Evolutionary conservation across 2,888 invertebrate species (phyloP), one percentile per base, ranked within the genome.

Genomic region (Galerucella calmariensis): DNA sequence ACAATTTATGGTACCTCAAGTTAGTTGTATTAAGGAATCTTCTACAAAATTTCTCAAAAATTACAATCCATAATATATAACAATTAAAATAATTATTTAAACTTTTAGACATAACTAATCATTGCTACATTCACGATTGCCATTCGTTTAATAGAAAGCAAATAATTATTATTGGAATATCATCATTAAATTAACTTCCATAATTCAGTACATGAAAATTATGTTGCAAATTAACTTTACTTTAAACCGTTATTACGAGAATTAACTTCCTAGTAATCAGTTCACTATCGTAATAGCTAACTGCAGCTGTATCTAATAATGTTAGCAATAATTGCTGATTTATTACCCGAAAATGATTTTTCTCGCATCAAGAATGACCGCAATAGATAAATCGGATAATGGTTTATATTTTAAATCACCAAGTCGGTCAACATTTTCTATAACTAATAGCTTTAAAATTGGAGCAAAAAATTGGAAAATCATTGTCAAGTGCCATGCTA

Each of bases 291-390:
- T 56, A 56, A 20, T 56, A 16, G 20, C 11, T 2, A 8, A 2
- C 1, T 56, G 10, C 16, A 56, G 3, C 10, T 20, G 16, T 56
- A 16, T 56, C 56, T 56, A 56, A 27, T 27, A 27, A 56, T 56
- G 56, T 20, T 56, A 2, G 16, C 16, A 56, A 20, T 56, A n/a
- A n/a, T n/a, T 9, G 20, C 10, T 56, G 56, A 56, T 56, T 56
- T 56, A 20, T 20, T 56, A 20, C 16, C 12, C 0, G 12, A 12
- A 48, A 48, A 48, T 46, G 2, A 46, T 56, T 51, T 12, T 51
- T n/a, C n/a, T 12, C 51, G 14, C 4, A 20, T 56, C 56, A 56
- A 56, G 56, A 53, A 56, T 56, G 56, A 56, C 56, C 56, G 56
- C 56, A 56, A 56, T 16, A 56, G 9, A n/a, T 56, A 10, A 56